Conservation (phyloP, 2,113 vertebrate species). For the Rhinopomastus cyanomelas region DNA sequence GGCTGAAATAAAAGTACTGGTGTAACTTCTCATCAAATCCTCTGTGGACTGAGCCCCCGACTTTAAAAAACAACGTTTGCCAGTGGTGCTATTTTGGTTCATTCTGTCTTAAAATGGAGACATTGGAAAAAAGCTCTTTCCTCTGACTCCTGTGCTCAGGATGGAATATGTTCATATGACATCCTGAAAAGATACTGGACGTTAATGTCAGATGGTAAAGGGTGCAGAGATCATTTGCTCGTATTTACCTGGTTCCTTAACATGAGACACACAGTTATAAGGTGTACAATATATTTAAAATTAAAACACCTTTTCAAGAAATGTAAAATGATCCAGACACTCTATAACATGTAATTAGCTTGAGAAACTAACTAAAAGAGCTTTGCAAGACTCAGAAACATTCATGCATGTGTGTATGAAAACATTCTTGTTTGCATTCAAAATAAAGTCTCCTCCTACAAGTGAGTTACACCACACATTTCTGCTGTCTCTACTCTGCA, state of each 20-base stretch:
- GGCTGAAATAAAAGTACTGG: not conserved
- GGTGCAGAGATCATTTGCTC: not conserved
- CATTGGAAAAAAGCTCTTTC: not conserved
- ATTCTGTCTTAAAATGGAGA: not conserved
- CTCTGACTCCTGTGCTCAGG: not conserved
- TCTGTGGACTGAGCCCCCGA: not conserved
- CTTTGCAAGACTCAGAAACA: not conserved
- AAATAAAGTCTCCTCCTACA: not conserved
- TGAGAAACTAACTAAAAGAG: constrained; percentile 35
- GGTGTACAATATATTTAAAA: constrained; percentile 8
- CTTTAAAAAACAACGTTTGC: not conserved
- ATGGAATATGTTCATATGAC: not conserved
- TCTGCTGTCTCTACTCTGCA: not conserved
- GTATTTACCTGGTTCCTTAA: not conserved
- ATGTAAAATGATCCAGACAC: constrained; percentile 4
- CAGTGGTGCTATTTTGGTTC: not conserved
- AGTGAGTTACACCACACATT: not conserved
- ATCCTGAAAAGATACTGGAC: not conserved
- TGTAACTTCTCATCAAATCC: not conserved
- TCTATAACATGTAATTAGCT: constrained; percentile 21
- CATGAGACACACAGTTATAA: not conserved
- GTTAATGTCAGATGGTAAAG: not conserved
- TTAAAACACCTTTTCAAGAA: constrained; percentile 27
- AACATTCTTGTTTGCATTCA: not conserved
- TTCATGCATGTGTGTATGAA: constrained; percentile 17